A percentile compares a stretch with the other conserved stretches of the same genome.
Conservation (phyloP, 2,888 invertebrate species). For the Heliconius erato region DNA sequence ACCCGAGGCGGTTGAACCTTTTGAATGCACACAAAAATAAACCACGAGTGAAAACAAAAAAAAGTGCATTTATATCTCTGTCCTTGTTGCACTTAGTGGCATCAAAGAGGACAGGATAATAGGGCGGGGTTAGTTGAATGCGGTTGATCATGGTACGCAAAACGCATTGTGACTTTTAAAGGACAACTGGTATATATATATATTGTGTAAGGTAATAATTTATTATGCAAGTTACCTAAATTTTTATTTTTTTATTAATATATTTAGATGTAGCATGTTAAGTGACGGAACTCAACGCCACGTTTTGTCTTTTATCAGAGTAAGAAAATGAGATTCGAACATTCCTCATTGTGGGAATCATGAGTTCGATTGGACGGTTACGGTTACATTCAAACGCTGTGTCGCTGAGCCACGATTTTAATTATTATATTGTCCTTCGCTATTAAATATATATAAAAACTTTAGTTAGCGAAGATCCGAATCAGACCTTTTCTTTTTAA, state of each 20-base stretch:
- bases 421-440: too few relatives aligned
- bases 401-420: too few relatives aligned
- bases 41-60: slow-evolving; percentile 53
- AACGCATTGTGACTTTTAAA: slow-evolving; percentile 5
- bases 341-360: too few relatives aligned
- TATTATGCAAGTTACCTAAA: background rate
- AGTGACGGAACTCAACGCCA: background rate
- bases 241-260: background rate
- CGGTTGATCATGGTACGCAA: slow-evolving; percentile 2
- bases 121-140: slow-evolving; percentile 28
- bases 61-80: slow-evolving; percentile 53
- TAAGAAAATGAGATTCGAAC: background rate
- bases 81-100: slow-evolving; percentile 54
- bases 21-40: slow-evolving; percentile 51
- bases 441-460: too few relatives aligned
- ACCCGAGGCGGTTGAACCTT: slow-evolving; percentile 51
- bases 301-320: background rate
- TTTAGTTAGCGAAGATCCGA: too few relatives aligned
- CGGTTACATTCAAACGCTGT: too few relatives aligned
- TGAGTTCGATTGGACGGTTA: too few relatives aligned
- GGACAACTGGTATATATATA: background rate
- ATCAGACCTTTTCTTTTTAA: too few relatives aligned
- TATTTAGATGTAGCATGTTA: background rate
- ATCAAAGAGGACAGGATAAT: slow-evolving; percentile 38
- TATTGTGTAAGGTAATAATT: background rate